phyloP scores from a whole-genome alignment of 2,888 invertebrate species.

The Neoascia interrupta region DNA sequence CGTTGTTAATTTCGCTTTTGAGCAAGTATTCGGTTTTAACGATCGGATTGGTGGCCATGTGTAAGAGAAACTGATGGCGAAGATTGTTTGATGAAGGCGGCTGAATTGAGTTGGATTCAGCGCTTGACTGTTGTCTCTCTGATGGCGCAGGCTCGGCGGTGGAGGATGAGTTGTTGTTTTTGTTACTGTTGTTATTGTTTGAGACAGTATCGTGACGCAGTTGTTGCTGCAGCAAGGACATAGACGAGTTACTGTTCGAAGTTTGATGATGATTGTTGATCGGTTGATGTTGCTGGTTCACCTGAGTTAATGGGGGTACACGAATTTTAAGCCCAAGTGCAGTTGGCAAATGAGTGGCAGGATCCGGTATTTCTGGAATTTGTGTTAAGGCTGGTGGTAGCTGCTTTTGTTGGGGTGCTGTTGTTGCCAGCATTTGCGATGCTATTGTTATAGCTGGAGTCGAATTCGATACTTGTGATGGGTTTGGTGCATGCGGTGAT shows the following conservation, averaged over 20 bases:
- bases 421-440: conserved; percentile 12
- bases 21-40: conserved; percentile 71
- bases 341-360: conserved; percentile 75
- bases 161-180: conserved; percentile 43
- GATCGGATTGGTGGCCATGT: conserved; percentile 76
- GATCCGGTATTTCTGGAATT: conserved; percentile 49
- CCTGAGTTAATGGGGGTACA: conserved; percentile 70
- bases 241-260: conserved; percentile 68
- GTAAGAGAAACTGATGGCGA: conserved; percentile 77
- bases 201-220: conserved; percentile 73
- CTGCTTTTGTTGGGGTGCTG: conserved; percentile 33
- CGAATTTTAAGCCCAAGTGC: conserved; percentile 76
- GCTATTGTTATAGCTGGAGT: conserved; percentile 48
- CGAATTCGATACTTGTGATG: conserved; percentile 48
- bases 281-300: conserved; percentile 55
- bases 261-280: conserved; percentile 39
- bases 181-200: conserved; percentile 72
- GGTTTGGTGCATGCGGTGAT: conserved; percentile 28
- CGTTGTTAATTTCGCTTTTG: conserved; percentile 61
- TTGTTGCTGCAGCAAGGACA: conserved; percentile 78
- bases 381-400: conserved; percentile 39
- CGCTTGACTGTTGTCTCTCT: conserved; percentile 34
- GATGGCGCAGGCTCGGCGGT: conserved; percentile 1
- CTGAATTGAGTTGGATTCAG: conserved; percentile 70
- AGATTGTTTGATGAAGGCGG: conserved; percentile 74